Evolutionary conservation across 2,888 invertebrate species (phyloP).

Genomic region (Siphlonurus alternatus): DNA sequence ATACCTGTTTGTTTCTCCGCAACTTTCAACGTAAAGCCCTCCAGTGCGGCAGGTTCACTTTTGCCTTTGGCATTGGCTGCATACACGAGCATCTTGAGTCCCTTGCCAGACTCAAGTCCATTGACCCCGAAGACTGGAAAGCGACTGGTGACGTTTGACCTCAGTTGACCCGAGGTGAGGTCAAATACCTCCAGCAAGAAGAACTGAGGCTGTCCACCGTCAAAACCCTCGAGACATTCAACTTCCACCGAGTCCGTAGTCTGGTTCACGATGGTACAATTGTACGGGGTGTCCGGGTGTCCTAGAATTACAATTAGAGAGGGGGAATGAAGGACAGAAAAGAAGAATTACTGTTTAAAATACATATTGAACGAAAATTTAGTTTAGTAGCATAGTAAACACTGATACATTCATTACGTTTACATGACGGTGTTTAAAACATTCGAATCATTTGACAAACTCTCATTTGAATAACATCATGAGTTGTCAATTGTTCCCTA

Average conservation of each 20-base stretch:
- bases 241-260: conserved; percentile 62
- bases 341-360: background rate
- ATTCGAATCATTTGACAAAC: too few relatives aligned
- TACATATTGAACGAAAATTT: background rate
- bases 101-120: conserved; percentile 59
- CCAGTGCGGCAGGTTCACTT: conserved; percentile 51
- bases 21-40: conserved; percentile 55
- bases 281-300: conserved; percentile 58
- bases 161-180: conserved; percentile 40
- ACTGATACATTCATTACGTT: background rate
- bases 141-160: conserved; percentile 51
- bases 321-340: background rate
- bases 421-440: too few relatives aligned
- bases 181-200: conserved; percentile 60
- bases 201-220: conserved; percentile 57
- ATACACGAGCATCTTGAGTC: conserved; percentile 61
- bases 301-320: conserved; percentile 35
- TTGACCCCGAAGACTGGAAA: conserved; percentile 59
- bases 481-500: too few relatives aligned
- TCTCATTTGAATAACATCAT: too few relatives aligned
- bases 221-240: conserved; percentile 52
- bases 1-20: conserved; percentile 65
- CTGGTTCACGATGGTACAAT: conserved; percentile 58
- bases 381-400: background rate
- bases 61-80: conserved; percentile 69